Evolutionary conservation across 1,140 invertebrate genomes (phyloP).

Genomic region (Drusus annulatus): DNA sequence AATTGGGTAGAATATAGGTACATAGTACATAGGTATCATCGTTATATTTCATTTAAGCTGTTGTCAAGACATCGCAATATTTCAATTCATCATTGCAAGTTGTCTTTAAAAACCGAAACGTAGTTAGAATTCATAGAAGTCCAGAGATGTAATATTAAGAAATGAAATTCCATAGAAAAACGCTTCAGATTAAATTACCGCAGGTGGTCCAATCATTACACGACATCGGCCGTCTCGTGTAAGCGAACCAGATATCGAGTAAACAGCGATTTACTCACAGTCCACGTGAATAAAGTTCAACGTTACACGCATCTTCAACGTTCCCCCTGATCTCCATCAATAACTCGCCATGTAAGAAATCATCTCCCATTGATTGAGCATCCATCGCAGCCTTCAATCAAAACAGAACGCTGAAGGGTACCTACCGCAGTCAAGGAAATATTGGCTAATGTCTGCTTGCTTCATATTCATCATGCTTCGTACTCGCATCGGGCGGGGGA

Average conservation of each 20-base stretch:
- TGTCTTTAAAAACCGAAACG: too few relatives aligned
- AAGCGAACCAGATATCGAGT: constrained; percentile 20
- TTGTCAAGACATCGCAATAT: too few relatives aligned
- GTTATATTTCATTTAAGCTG: too few relatives aligned
- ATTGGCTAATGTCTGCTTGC: constrained; percentile 32
- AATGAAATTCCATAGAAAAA: not conserved
- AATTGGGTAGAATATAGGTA: too few relatives aligned
- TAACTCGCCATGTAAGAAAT: constrained; percentile 37
- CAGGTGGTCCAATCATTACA: constrained; percentile 10
- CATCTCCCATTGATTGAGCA: constrained; percentile 48
- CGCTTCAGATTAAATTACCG: not conserved
- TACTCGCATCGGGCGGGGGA: not conserved
- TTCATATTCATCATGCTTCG: constrained; percentile 17
- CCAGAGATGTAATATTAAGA: too few relatives aligned
- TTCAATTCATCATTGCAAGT: too few relatives aligned
- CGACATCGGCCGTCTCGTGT: not conserved
- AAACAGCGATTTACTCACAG: constrained; percentile 3
- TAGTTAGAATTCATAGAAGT: too few relatives aligned
- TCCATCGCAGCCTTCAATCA: constrained; percentile 42
- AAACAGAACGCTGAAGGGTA: constrained; percentile 26
- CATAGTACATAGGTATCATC: too few relatives aligned
- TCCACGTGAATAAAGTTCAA: not conserved
- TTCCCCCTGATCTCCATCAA: constrained; percentile 25
- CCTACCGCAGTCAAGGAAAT: constrained; percentile 35
- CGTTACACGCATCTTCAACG: constrained; percentile 3